phyloP scores from a whole-genome alignment of 2,113 vertebrate species.

The Phaethon lepturus region DNA sequence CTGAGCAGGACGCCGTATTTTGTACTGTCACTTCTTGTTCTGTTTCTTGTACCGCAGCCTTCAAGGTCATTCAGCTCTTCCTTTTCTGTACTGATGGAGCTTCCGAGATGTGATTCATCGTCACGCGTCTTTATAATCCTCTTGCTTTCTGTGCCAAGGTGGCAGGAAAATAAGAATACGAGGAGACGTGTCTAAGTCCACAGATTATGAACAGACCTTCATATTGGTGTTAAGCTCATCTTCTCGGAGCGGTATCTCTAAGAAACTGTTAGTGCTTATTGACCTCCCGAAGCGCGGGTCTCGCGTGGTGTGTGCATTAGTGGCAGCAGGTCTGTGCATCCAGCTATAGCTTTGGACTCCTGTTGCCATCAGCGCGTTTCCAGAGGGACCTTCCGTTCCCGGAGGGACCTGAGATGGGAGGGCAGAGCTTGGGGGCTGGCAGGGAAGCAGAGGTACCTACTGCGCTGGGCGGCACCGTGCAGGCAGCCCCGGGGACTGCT shows the following conservation, averaged over 20 bases:
- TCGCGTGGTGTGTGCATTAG: accelerated
- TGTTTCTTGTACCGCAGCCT: neutral
- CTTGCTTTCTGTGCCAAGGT: neutral
- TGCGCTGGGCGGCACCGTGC: accelerated
- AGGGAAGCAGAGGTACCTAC: neutral
- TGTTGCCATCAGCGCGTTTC: neutral
- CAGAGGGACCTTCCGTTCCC: neutral
- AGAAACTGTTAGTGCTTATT: accelerated
- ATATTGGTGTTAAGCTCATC: accelerated
- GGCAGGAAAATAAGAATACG: too few species aligned
- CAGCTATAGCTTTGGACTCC: neutral
- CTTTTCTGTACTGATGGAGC: accelerated
- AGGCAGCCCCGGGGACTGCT: neutral
- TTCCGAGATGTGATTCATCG: neutral
- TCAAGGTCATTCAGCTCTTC: neutral
- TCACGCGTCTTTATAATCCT: neutral
- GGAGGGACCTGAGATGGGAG: neutral
- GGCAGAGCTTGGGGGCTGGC: accelerated
- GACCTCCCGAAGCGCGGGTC: accelerated
- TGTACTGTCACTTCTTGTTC: accelerated
- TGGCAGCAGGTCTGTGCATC: accelerated
- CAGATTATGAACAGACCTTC: neutral
- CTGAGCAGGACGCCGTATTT: accelerated
- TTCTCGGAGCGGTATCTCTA: accelerated
- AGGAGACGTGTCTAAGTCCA: accelerated